Evolutionary conservation across 2,113 vertebrate species (phyloP).

Genomic region (Hucho hucho): DNA sequence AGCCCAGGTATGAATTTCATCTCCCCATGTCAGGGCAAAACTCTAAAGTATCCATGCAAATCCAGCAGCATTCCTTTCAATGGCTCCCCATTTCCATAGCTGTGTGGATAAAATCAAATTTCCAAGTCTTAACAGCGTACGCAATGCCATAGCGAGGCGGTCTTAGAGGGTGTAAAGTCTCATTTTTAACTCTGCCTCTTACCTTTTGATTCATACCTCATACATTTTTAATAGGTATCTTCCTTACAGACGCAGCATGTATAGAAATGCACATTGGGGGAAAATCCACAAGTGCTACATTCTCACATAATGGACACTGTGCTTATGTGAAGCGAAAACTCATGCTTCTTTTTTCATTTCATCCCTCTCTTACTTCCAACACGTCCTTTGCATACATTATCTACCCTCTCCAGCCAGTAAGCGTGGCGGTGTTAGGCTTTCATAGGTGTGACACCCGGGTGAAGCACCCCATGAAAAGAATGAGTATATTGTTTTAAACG

Average conservation of each 20-base stretch:
- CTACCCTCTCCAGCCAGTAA: background rate
- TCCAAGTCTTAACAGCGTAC: conserved; percentile 25
- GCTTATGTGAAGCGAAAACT: background rate
- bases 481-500: background rate
- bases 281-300: background rate
- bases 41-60: conserved; percentile 30
- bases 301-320: background rate
- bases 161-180: conserved; percentile 10
- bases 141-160: conserved; percentile 18
- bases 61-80: conserved; percentile 42
- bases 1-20: conserved; percentile 67
- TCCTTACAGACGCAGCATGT: background rate
- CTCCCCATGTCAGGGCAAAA: conserved; percentile 39
- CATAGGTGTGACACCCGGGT: background rate
- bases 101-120: conserved; percentile 47
- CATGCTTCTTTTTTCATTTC: background rate
- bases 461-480: background rate
- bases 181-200: conserved; percentile 36
- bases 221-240: conserved; percentile 44
- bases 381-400: background rate
- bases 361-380: background rate
- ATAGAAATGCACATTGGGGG: conserved; percentile 5
- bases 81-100: conserved; percentile 38
- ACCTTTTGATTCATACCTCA: conserved; percentile 53
- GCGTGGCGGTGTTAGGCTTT: background rate